Evolutionary conservation across 2,888 invertebrate species (phyloP).

Genomic region (Oxytorus armatus): DNA sequence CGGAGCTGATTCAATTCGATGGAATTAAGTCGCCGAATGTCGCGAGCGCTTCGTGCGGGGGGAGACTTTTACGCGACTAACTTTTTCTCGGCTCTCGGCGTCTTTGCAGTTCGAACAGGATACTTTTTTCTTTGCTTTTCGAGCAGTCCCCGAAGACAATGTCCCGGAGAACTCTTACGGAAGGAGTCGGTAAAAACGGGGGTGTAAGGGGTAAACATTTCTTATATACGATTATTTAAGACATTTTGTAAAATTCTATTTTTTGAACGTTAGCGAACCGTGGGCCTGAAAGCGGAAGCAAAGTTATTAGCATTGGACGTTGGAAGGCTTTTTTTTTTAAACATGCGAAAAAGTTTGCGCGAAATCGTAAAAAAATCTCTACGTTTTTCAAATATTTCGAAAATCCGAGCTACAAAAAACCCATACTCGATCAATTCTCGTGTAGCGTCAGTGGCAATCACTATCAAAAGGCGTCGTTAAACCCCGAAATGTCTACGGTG

Average conservation of each 20-base stretch:
- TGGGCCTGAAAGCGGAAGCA: too few relatives aligned
- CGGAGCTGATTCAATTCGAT: conserved; percentile 60
- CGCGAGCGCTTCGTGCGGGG: conserved; percentile 22
- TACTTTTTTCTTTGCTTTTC: conserved; percentile 36
- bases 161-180: conserved; percentile 19
- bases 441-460: conserved; percentile 34
- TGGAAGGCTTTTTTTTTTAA: too few relatives aligned
- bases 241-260: not conserved
- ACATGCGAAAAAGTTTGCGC: too few relatives aligned
- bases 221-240: not conserved
- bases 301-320: too few relatives aligned
- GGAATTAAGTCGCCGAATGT: conserved; percentile 58
- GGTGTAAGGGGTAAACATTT: not conserved
- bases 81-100: conserved; percentile 44
- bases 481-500: conserved; percentile 43
- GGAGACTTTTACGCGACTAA: conserved; percentile 41
- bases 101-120: conserved; percentile 37
- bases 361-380: not conserved
- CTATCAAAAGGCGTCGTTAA: conserved; percentile 57
- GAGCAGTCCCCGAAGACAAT: conserved; percentile 49
- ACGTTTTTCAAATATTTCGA: not conserved
- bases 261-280: too few relatives aligned
- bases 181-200: conserved; percentile 20
- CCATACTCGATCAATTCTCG: not conserved
- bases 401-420: not conserved